phyloP scores from a whole-genome alignment of 2,113 vertebrate species.

The Nicator chloris region DNA sequence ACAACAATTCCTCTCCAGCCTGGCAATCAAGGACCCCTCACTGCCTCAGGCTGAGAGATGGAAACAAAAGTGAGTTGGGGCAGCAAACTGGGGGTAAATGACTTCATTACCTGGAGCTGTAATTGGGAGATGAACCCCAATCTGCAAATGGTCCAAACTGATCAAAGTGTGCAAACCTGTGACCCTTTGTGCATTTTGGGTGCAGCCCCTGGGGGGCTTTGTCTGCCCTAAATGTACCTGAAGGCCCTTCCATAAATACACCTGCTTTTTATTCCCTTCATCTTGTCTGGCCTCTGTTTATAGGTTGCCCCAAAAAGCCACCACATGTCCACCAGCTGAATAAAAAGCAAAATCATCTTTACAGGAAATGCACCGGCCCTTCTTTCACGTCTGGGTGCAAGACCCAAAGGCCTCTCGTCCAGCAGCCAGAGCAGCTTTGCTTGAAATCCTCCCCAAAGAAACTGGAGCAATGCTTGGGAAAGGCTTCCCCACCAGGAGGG shows the following conservation, averaged over 20 bases:
- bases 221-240: fast-evolving
- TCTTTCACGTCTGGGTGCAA: not conserved
- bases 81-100: not conserved
- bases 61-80: not conserved
- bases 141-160: not conserved
- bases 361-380: not conserved
- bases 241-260: not conserved
- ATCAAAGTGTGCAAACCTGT: not conserved
- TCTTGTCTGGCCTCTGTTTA: not conserved
- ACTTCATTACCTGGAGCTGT: not conserved
- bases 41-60: not conserved
- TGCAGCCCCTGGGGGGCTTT: fast-evolving
- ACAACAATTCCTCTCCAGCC: not conserved
- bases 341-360: not conserved
- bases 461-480: not conserved
- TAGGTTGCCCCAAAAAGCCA: too few species aligned
- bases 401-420: not conserved
- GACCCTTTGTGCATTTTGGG: not conserved
- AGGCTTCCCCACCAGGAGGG: not conserved
- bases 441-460: not conserved
- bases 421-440: not conserved
- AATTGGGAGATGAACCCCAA: not conserved
- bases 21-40: not conserved
- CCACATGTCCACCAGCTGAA: not conserved
- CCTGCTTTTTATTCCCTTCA: not conserved